These are phyloP conservation scores for Caiman crocodilus DNA, from an alignment of 2,797 vertebrate species.

Conservation along the genomic window DNA sequence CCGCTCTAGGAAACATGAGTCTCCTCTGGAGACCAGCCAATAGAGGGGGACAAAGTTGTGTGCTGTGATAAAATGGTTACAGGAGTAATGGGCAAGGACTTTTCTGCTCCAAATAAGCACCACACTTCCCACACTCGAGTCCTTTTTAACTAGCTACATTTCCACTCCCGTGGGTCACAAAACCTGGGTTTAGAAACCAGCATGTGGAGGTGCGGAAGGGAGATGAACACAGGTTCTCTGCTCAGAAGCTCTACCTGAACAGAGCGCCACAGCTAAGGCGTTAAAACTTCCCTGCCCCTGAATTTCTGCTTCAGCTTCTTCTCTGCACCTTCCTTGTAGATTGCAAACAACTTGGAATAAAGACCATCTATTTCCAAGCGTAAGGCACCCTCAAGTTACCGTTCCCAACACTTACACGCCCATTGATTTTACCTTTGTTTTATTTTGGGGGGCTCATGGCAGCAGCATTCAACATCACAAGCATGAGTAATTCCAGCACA, in stretches of 20 bases:
- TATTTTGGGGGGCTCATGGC: background rate
- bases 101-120: background rate
- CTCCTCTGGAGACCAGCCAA: background rate
- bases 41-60: background rate
- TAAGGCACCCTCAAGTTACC: background rate
- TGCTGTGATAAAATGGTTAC: background rate
- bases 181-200: background rate
- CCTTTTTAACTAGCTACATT: background rate
- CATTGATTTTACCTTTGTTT: background rate
- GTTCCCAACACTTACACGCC: background rate
- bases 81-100: too few species aligned
- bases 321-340: background rate
- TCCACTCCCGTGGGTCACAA: background rate
- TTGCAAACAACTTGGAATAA: background rate
- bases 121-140: background rate
- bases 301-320: background rate
- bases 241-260: background rate
- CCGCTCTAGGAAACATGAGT: background rate
- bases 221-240: background rate
- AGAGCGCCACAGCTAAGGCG: background rate
- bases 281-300: background rate
- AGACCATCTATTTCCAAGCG: background rate
- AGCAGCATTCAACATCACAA: background rate
- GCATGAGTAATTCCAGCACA: background rate
- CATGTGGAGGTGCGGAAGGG: background rate